Evolutionary conservation across 2,797 vertebrate genomes (phyloP), one percentile per base, ranked within the genome.

Genomic region (Acanthornis magna): DNA sequence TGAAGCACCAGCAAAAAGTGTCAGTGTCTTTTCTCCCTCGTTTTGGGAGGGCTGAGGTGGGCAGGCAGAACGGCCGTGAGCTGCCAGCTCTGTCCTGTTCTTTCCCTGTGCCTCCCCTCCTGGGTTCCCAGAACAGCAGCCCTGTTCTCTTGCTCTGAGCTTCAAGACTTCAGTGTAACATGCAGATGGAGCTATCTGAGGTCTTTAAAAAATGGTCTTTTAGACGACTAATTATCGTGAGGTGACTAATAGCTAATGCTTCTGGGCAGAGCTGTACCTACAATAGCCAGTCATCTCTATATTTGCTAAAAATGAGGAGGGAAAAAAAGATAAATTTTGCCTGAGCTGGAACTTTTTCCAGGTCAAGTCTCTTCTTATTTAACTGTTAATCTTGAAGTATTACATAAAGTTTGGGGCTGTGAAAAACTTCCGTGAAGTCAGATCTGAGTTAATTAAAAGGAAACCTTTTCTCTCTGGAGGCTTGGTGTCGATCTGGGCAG

Each of bases 301-400:
- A 26, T 75, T 68, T 85, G 43, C 75, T 88, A 66, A 93, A 92
- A 93, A 55, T 36, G 66, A 58, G 25, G 48, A 36, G 43, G 48
- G 5, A 4, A 57, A 43, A 48, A 55, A 62, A 38, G 61, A 62
- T 38, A 45, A 53, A 55, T 93, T 93, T 78, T 94, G 75, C 76
- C 72, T 50, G 54, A 92, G 62, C 42, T 78, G 73, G 34, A 96
- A 78, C 42, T 91, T 96, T 96, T 93, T 92, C 82, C 95, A 94
- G 94, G 94, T 93, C 92, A 96, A 93, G 75, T 92, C 85, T 90
- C 76, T 86, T 92, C 91, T 88, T 86, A 90, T 93, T 95, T 93
- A 48, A 38, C 20, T 77, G 63, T 80, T 96, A 82, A 90, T 95
- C 77, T 85, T 91, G 83, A 92, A 93, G 74, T 23, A 89, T 90